These are phyloP conservation scores for Gerris lacustris DNA, from an alignment of 2,888 invertebrate species.

Conservation along the genomic window DNA sequence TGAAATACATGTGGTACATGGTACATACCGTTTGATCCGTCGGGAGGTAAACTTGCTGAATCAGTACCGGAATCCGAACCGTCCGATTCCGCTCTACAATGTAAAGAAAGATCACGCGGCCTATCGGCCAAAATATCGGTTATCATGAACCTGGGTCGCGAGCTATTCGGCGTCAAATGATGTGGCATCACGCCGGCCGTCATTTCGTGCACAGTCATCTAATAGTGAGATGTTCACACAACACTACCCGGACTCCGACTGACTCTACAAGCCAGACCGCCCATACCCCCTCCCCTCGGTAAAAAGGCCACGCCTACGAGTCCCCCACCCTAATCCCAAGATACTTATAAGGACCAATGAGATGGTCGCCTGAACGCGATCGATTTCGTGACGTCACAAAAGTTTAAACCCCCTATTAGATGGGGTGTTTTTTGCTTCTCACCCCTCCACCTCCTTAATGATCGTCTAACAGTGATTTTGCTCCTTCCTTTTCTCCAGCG, in stretches of 20 bases:
- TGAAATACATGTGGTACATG: background rate
- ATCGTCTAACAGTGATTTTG: slow-evolving; percentile 8
- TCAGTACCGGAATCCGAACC: slow-evolving; percentile 7
- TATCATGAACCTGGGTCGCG: slow-evolving; percentile 76
- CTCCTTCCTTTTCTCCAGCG: background rate
- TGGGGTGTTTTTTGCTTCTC: background rate
- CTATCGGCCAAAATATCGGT: slow-evolving; percentile 63
- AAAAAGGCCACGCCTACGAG: background rate
- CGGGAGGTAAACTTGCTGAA: slow-evolving; percentile 9
- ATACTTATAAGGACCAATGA: background rate
- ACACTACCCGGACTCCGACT: background rate
- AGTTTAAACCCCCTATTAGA: background rate
- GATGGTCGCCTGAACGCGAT: background rate
- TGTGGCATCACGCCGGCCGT: slow-evolving; percentile 44
- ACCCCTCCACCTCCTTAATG: slow-evolving; percentile 3
- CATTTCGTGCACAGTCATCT: slow-evolving; percentile 31
- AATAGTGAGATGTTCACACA: background rate
- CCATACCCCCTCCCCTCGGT: slow-evolving; percentile 1
- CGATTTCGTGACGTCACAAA: background rate
- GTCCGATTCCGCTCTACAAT: slow-evolving; percentile 33
- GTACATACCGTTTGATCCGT: background rate
- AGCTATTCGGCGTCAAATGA: slow-evolving; percentile 42
- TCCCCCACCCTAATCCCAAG: slow-evolving; percentile 4
- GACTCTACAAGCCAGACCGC: background rate
- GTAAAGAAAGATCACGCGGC: slow-evolving; percentile 45